These are phyloP conservation scores for Falco rusticolus DNA, from an alignment of 2,797 vertebrate genomes.

Conservation along the genomic window DNA sequence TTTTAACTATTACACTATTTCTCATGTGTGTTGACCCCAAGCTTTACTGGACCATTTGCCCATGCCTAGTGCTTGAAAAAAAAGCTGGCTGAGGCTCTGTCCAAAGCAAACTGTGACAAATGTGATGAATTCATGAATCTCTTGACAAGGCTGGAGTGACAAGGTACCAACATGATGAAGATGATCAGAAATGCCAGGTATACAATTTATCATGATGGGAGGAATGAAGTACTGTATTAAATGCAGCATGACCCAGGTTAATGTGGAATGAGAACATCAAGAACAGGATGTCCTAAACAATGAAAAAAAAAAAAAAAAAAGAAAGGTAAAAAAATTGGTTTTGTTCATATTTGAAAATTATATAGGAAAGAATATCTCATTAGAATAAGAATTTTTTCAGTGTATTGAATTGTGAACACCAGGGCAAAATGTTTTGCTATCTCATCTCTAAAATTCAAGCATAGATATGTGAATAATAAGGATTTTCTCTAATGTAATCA, in stretches of 20 bases:
- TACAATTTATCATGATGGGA: not conserved
- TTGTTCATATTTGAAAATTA: not conserved
- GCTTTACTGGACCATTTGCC: not conserved
- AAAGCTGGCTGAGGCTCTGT: not conserved
- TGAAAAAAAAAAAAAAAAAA: not conserved
- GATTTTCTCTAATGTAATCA: slow-evolving; percentile 21
- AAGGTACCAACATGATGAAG: not conserved
- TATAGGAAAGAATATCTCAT: not conserved
- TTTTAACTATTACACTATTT: not conserved
- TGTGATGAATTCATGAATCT: not conserved
- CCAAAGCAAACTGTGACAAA: not conserved
- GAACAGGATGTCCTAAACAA: not conserved
- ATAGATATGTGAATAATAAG: not conserved
- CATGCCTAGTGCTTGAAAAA: not conserved
- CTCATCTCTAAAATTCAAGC: slow-evolving; percentile 43
- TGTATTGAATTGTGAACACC: slow-evolving; percentile 19
- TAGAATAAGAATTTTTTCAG: slow-evolving; percentile 24
- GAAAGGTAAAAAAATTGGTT: not conserved
- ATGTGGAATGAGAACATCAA: not conserved
- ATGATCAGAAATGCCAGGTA: not conserved
- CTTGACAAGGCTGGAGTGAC: not conserved
- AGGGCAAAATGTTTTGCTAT: slow-evolving; percentile 22
- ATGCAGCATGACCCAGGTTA: not conserved
- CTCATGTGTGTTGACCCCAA: not conserved
- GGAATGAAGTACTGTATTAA: not conserved